Percentiles rank a stretch among this genome's conserved stretches.
Conservation (phyloP, 2,797 vertebrate genomes). For the Mus spretus region DNA sequence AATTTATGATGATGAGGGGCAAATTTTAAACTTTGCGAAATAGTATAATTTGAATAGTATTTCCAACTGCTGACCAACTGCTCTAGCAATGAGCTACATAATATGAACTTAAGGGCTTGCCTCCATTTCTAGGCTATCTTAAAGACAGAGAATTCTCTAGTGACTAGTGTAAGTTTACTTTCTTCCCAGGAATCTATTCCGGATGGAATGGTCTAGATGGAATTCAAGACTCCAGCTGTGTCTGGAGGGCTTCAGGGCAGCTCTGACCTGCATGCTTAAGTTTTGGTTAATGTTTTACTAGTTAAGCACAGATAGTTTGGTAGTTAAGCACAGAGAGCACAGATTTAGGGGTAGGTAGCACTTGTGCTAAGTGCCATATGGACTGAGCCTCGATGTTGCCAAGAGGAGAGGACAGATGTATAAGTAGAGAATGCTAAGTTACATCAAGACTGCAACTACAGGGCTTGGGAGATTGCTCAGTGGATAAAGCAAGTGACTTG, state of each 20-base stretch:
- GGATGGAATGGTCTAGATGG: not conserved
- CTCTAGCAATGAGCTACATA: not conserved
- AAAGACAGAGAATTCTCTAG: slow-evolving; percentile 26
- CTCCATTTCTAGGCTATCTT: slow-evolving; percentile 38
- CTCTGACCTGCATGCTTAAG: not conserved
- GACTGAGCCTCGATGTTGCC: not conserved
- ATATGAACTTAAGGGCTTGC: not conserved
- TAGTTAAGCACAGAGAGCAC: not conserved
- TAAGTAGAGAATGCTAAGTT: not conserved
- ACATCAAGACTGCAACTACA: not conserved
- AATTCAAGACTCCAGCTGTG: slow-evolving; percentile 45
- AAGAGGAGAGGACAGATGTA: not conserved
- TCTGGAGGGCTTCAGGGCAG: not conserved
- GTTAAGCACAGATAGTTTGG: too few relatives aligned
- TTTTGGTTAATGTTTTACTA: not conserved
- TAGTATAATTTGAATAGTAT: slow-evolving; percentile 56
- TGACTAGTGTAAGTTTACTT: not conserved
- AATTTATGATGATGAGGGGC: slow-evolving; percentile 76
- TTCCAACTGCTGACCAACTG: slow-evolving; percentile 58
- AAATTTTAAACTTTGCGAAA: slow-evolving; percentile 77
- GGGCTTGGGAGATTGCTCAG: not conserved
- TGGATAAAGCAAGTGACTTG: not conserved
- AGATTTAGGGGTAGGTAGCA: not conserved
- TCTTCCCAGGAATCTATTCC: slow-evolving; percentile 27
- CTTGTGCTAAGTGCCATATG: not conserved